Conservation (phyloP, 35 echinoderm and acorn worm genomes). For the Hemicentrotus pulcherrimus region DNA sequence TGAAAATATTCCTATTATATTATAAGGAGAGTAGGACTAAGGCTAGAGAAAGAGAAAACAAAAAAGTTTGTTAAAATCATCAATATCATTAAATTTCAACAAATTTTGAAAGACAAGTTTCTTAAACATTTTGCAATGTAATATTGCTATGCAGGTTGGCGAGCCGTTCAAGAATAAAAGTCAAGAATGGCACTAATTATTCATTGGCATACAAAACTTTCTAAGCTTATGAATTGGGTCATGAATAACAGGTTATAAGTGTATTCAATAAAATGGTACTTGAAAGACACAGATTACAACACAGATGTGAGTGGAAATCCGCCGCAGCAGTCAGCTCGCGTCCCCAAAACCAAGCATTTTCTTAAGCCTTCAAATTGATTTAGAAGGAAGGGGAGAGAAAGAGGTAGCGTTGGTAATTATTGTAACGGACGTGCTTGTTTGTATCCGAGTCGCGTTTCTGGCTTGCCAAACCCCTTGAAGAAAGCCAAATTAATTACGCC, state of each 20-base stretch:
- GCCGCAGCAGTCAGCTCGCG: neutral
- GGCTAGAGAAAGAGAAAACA: no score
- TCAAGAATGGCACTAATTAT: neutral
- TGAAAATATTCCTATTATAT: no score
- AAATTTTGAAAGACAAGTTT: no score
- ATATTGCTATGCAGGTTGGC: neutral
- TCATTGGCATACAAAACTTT: neutral
- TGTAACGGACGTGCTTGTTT: conserved; percentile 21
- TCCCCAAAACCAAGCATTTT: neutral
- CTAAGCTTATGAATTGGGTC: neutral
- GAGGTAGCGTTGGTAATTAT: conserved; percentile 38
- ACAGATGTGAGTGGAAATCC: neutral
- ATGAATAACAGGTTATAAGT: conserved; percentile 13
- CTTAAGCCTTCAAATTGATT: neutral
- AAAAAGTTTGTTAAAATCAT: no score
- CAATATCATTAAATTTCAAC: no score
- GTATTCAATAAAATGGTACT: neutral
- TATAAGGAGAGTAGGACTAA: no score
- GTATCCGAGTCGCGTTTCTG: conserved; percentile 15
- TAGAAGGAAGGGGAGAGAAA: neutral
- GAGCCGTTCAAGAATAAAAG: neutral
- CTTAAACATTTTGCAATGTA: neutral
- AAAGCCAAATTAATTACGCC: conserved; percentile 42
- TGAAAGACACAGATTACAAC: neutral
- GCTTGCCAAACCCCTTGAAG: neutral